These are phyloP conservation scores for Eumeta japonica DNA, from an alignment of 1,140 invertebrate species.

Conservation along the genomic window DNA sequence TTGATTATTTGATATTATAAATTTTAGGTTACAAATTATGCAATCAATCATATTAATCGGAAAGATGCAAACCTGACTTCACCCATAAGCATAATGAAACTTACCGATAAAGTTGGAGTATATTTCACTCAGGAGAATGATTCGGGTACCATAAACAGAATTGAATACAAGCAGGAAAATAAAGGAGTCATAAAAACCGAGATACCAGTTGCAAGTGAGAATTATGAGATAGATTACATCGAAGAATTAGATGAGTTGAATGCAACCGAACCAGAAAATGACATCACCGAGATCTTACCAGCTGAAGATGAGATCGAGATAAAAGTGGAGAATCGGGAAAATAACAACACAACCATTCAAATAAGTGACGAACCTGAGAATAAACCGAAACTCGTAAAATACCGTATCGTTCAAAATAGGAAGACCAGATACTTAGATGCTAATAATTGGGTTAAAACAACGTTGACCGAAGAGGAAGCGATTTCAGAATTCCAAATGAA, in stretches of 20 bases:
- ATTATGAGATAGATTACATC: no score
- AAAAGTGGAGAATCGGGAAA: background rate
- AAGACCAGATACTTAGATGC: conserved; percentile 3
- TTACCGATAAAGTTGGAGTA: conserved; percentile 11
- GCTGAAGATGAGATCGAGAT: conserved; percentile 15
- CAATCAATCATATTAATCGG: conserved; percentile 24
- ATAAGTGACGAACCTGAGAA: background rate
- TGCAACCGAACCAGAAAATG: no score
- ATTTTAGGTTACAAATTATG: conserved; percentile 35
- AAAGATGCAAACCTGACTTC: conserved; percentile 14
- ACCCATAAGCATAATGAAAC: conserved; percentile 15
- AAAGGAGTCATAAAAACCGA: conserved; percentile 2
- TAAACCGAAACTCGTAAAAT: background rate
- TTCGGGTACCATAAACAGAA: conserved; percentile 4
- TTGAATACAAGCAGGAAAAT: conserved; percentile 5
- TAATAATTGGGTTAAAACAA: conserved; percentile 27
- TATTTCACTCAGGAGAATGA: conserved; percentile 3
- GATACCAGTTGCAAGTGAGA: no score
- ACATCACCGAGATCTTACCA: conserved; percentile 10
- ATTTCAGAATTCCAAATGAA: conserved; percentile 23
- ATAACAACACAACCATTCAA: background rate
- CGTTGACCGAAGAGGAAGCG: conserved; percentile 37
- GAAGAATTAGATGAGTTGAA: no score
- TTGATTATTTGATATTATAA: conserved; percentile 4
- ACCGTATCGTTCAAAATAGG: background rate